Base-by-base conservation (phyloP, 2,797 vertebrate genomes). In the Jordanella pulchra region DNA sequence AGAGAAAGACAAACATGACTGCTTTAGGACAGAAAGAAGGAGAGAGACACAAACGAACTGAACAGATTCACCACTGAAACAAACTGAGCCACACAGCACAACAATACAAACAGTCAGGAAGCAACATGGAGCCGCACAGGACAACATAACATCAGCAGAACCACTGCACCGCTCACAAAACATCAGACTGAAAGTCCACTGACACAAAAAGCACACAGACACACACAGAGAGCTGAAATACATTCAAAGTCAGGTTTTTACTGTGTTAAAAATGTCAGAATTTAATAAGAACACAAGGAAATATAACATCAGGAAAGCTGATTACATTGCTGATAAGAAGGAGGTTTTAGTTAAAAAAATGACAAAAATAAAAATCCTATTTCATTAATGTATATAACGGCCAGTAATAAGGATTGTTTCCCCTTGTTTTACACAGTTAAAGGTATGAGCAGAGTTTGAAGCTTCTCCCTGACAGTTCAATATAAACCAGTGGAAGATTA, bases 61-160 rank as follows among this genome's bases (percentile, higher is more conserved):
- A 80, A 14, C 73, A 83, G 72, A 76, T 58, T 87, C 88, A 90
- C 80, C 72, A 82, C 78, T 71, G 50, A 72, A 78, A 82, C 69
- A 84, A 66, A 79, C 58, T 84, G 69, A 23, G 71, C 78, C 63
- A 56, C 39, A 72, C 72, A 60, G 75, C 32, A 72, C 68, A 76
- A 23, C 54, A 48, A 67, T 39, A 85, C 55, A 72, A 48, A 72
- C 51, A 82, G 63, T 71, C 0, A 87, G 25, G 64, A 65, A 42
- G 27, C 66, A 53, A 77, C 65, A 72, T 7, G 72, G 79, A 60
- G 75, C 21, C 71, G 47, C 74, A 72, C 53, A 80, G 27, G 1
- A 75, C 32, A 10, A 61, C 11, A 80, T 39, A 44, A 51, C 69
- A 63, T 15, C 72, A 17, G 80, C 54, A 48, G 63, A 45, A 71